These are phyloP conservation scores for Phyllotis vaccarum DNA, from an alignment of 2,797 vertebrate species.

Conservation along the genomic window DNA sequence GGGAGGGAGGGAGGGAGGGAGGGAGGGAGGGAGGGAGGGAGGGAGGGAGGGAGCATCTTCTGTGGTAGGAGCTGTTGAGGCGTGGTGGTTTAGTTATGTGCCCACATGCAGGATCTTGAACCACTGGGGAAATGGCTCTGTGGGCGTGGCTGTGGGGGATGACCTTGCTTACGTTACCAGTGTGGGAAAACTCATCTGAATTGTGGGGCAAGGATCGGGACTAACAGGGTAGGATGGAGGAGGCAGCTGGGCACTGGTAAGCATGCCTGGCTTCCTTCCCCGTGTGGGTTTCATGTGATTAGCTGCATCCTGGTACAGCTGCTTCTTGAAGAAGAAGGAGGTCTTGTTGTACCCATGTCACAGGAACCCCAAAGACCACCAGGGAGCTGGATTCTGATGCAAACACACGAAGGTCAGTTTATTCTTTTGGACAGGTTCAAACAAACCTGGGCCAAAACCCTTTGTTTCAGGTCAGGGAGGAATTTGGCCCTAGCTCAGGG, in stretches of 20 bases:
- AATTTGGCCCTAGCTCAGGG: too few relatives aligned
- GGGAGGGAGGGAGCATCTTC: too few relatives aligned
- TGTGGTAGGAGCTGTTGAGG: neutral
- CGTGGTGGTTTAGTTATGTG: neutral
- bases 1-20: neutral
- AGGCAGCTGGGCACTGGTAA: neutral
- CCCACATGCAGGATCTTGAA: neutral
- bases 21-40: neutral
- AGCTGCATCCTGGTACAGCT: too few relatives aligned
- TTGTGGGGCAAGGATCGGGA: neutral
- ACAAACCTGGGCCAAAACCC: too few relatives aligned
- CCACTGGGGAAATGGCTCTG: neutral
- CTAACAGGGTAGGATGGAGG: neutral
- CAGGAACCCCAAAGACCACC: too few relatives aligned
- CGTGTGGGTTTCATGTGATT: neutral
- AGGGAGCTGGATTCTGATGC: too few relatives aligned
- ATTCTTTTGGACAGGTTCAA: too few relatives aligned
- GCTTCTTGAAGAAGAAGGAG: too few relatives aligned
- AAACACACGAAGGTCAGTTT: too few relatives aligned
- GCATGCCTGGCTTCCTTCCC: neutral
- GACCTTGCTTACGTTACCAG: neutral
- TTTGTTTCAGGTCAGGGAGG: too few relatives aligned
- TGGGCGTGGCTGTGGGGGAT: neutral
- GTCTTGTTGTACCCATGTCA: too few relatives aligned
- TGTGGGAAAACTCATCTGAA: neutral